Evolutionary conservation across 2,113 vertebrate genomes (phyloP), one percentile per base, ranked within the genome.

Genomic region (Orycteropus afer): DNA sequence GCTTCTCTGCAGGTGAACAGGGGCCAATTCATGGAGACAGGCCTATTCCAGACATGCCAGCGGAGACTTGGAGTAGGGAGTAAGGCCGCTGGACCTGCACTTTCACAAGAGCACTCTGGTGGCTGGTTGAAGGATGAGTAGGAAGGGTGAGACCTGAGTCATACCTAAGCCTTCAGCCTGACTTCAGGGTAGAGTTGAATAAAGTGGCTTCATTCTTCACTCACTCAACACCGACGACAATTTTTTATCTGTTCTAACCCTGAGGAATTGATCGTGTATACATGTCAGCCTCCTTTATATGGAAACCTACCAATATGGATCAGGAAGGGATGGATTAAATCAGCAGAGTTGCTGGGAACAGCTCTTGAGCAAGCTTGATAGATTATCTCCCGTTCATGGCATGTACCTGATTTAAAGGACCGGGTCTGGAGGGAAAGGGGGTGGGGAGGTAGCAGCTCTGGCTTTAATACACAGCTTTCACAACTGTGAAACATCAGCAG

Each of bases 401-500:
- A 18, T 71, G 57, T 89, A 69, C 86, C 92, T 95, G 69, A 89
- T 93, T 83, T 94, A 74, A 93, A 94, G 74, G 91, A 61, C 53
- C 63, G 88, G 47, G 27, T 94, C 63, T 93, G 29, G 32, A 89
- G 76, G 83, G 83, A 81, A 81, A 23, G 42, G 73, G n/a, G 22
- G 63, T n/a, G 1, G 1, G 9, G 53, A 74, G 32, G 29, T 18
- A 53, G 78, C 2, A 17, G 86, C 63, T 47, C 76, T 92, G 59
- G 78, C 57, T 90, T 95, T 90, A 81, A 82, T 83, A 82, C 87
- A 82, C 61, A 86, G 76, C 69, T 74, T 49, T 94, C 91, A 94
- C 92, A 92, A 96, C 91, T 91, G 96, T 71, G 89, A 96, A 95
- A 89, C 96, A 92, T 74, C 92, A 89, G 86, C 63, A 96, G 84